These are phyloP conservation scores for Hormaphis cornu DNA, from an alignment of 1,140 invertebrate species.

Conservation along the genomic window DNA sequence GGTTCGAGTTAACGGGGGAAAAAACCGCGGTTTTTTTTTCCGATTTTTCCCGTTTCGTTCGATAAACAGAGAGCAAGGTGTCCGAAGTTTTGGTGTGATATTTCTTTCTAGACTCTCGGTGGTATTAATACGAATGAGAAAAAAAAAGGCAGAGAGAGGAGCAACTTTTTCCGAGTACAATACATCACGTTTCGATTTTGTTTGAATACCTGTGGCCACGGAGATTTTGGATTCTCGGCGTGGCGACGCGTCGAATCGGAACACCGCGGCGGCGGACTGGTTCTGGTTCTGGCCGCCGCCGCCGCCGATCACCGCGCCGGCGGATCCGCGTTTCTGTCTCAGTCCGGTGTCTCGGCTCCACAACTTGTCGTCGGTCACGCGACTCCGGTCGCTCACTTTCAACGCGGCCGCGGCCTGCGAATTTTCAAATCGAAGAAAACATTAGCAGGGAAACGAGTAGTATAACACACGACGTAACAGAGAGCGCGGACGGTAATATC, in stretches of 20 bases:
- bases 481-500: no score
- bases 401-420: slow-evolving; percentile 12
- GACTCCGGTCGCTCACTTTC: slow-evolving; percentile 14
- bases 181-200: no score
- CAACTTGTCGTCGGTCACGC: slow-evolving; percentile 12
- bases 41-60: no score
- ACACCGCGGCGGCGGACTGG: background rate
- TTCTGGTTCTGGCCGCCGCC: slow-evolving; percentile 7
- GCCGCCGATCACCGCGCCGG: slow-evolving; percentile 5
- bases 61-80: no score
- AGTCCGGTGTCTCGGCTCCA: slow-evolving; percentile 13
- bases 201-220: background rate
- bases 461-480: no score
- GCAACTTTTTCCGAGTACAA: no score
- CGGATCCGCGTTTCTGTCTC: slow-evolving; percentile 16
- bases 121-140: background rate
- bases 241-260: background rate
- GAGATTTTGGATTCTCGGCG: slow-evolving; percentile 20
- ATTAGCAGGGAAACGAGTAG: no score
- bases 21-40: no score
- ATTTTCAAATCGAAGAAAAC: background rate
- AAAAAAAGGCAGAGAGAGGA: no score
- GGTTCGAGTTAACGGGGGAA: no score
- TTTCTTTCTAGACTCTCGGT: no score
- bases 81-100: no score